A percentile compares a stretch with the other conserved stretches of the same genome.
Evolutionary conservation across 2,888 invertebrate species (phyloP).

Genomic region (Tortrix viridana): DNA sequence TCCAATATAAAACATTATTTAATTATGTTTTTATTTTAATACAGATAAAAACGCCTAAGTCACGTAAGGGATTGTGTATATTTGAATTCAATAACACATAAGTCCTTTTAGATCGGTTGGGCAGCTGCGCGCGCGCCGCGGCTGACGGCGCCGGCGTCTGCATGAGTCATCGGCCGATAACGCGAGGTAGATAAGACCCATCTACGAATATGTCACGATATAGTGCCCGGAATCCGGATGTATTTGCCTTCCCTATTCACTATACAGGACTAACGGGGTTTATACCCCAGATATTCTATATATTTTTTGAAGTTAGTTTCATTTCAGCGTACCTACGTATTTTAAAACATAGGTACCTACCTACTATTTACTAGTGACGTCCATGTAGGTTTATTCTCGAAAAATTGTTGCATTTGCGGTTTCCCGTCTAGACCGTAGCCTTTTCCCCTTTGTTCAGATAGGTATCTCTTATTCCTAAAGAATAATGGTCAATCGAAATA

Average conservation of each 20-base stretch:
- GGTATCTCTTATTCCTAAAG: not conserved
- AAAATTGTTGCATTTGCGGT: too few relatives aligned
- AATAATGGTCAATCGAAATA: conserved; percentile 4
- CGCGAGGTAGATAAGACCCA: conserved; percentile 8
- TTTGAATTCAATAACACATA: not conserved
- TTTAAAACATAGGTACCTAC: too few relatives aligned
- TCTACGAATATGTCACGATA: conserved; percentile 31
- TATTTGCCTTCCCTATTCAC: conserved; percentile 1
- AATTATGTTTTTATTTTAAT: too few relatives aligned
- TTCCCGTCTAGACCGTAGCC: too few relatives aligned
- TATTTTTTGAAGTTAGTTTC: not conserved
- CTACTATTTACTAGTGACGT: too few relatives aligned
- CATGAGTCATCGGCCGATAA: conserved; percentile 29
- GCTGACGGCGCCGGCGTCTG: conserved; percentile 31
- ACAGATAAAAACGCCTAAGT: too few relatives aligned
- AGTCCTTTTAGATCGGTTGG: not conserved
- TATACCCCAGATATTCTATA: not conserved
- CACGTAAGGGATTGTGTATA: too few relatives aligned
- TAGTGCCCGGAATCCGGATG: conserved; percentile 17
- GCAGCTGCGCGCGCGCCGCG: not conserved
- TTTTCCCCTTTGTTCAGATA: not conserved
- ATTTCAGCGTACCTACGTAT: too few relatives aligned
- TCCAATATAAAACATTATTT: too few relatives aligned
- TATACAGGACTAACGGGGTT: not conserved
- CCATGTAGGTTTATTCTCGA: too few relatives aligned